Percentiles rank a stretch among this genome's conserved stretches.
These are phyloP conservation scores for Phalacrocorax aristotelis DNA, from an alignment of 2,113 vertebrate species.

Conservation along the genomic window DNA sequence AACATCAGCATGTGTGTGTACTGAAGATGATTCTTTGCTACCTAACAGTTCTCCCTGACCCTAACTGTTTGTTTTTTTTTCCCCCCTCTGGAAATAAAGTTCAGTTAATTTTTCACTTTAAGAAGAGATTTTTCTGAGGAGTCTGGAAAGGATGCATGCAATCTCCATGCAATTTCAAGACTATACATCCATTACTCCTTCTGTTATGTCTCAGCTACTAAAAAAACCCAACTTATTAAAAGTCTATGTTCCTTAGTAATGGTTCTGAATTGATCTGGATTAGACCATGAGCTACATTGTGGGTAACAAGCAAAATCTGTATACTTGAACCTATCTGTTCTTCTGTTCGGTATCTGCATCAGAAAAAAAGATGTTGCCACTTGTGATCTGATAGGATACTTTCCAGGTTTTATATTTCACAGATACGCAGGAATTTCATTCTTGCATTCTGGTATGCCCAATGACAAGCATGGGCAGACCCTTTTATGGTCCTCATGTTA, in stretches of 20 bases:
- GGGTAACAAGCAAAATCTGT: background rate
- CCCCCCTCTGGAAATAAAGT: background rate
- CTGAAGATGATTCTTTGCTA: background rate
- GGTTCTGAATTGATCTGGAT: background rate
- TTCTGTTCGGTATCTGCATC: background rate
- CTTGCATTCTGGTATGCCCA: background rate
- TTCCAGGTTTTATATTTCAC: background rate
- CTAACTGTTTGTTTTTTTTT: background rate
- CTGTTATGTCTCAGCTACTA: background rate
- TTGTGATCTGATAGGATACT: background rate
- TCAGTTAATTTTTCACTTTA: background rate
- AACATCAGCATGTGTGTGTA: background rate
- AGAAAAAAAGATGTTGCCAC: background rate
- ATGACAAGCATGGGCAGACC: background rate
- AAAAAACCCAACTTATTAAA: background rate
- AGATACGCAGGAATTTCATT: background rate
- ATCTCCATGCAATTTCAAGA: background rate
- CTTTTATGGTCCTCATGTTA: background rate
- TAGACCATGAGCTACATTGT: background rate
- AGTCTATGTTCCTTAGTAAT: background rate
- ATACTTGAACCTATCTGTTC: background rate
- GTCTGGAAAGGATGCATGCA: background rate
- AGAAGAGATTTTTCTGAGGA: background rate
- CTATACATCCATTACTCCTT: background rate
- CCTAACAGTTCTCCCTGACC: background rate